phyloP scores from a whole-genome alignment of 2,888 invertebrate species.

The Eupithecia subumbrata region DNA sequence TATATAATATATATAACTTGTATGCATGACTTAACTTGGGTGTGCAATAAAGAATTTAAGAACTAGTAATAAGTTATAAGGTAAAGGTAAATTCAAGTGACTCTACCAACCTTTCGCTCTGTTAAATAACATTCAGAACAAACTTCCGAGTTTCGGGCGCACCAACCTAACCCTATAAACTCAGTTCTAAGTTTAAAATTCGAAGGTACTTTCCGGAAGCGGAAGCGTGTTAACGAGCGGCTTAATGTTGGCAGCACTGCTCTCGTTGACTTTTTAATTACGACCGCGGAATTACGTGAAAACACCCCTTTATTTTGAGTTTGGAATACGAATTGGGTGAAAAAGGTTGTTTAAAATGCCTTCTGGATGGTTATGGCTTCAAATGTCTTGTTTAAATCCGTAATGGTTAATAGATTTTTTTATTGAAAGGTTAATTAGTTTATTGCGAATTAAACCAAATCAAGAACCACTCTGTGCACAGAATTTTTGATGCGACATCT shows the following conservation, averaged over 20 bases:
- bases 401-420: not conserved
- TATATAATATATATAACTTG: too few species aligned
- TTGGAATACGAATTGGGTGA: conserved; percentile 68
- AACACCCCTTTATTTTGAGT: conserved; percentile 64
- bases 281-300: conserved; percentile 76
- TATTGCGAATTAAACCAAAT: not conserved
- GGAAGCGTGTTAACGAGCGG: conserved; percentile 72
- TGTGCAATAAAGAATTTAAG: not conserved
- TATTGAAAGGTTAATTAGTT: not conserved
- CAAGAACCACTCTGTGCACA: not conserved
- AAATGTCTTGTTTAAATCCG: conserved; percentile 15
- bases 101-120: not conserved
- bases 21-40: too few species aligned
- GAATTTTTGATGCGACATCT: not conserved
- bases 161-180: conserved; percentile 12
- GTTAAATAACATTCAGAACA: not conserved
- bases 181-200: conserved; percentile 52
- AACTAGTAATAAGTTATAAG: not conserved
- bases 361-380: conserved; percentile 10
- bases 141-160: not conserved
- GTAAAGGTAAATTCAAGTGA: not conserved
- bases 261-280: conserved; percentile 80
- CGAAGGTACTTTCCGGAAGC: conserved; percentile 51
- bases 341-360: conserved; percentile 43
- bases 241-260: conserved; percentile 75